Percentiles rank a stretch among this genome's conserved stretches.
Conservation (phyloP, 2,888 invertebrate species). For the Drosophila stalkeri region DNA sequence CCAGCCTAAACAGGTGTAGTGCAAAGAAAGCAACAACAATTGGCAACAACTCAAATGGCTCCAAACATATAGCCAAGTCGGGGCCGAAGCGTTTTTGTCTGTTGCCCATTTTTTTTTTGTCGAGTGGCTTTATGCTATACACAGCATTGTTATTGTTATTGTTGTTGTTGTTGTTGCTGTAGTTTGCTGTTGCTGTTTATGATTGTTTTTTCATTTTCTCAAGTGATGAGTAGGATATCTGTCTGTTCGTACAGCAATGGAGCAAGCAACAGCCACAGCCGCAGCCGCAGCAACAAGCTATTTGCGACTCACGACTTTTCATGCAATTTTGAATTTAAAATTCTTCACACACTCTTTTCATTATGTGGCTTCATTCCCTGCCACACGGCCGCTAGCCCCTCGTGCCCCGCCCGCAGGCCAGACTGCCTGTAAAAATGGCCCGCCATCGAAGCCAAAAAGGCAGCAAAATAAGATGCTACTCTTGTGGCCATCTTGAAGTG, state of each 20-base stretch:
- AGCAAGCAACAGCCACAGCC: constrained; percentile 44
- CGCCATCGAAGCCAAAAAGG: constrained; percentile 72
- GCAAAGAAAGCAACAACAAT: constrained; percentile 69
- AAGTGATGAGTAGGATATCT: constrained; percentile 82
- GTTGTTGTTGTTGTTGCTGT: constrained; percentile 60
- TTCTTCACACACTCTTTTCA: constrained; percentile 82
- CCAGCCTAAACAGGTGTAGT: constrained; percentile 72
- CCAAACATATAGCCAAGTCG: constrained; percentile 42
- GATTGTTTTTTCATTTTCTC: constrained; percentile 82
- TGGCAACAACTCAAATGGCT: constrained; percentile 58
- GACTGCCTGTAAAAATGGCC: constrained; percentile 52
- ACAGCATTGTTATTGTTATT: constrained; percentile 51
- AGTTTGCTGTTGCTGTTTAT: constrained; percentile 72
- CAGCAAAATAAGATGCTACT: constrained; percentile 79
- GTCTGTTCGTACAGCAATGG: constrained; percentile 65
- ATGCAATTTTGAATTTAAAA: constrained; percentile 82
- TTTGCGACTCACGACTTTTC: constrained; percentile 82
- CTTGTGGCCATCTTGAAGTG: constrained; percentile 80
- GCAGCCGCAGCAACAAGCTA: constrained; percentile 72
- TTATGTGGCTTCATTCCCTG: constrained; percentile 73
- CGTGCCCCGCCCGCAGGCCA: background rate
- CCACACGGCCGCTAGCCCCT: background rate
- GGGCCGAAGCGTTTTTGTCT: constrained; percentile 46
- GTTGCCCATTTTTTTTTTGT: constrained; percentile 49
- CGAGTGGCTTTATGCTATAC: constrained; percentile 74